Conservation (phyloP, 2,113 vertebrate genomes). For the Falco punctatus region DNA sequence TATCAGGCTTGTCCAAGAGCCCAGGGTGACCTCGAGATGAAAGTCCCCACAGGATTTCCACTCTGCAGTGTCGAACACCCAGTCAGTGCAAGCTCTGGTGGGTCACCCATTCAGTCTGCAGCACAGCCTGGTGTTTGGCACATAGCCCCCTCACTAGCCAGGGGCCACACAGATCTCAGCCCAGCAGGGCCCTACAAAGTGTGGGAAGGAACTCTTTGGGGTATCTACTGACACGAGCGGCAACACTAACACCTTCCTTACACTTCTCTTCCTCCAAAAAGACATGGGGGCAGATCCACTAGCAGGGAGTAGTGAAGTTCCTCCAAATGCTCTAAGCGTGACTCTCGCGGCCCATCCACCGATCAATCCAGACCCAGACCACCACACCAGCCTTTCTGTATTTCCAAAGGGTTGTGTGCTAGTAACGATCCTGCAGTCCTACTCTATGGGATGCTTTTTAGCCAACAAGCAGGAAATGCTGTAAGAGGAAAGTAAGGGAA, state of each 20-base stretch:
- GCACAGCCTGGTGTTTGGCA: neutral
- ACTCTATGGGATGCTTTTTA: neutral
- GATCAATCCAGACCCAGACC: neutral
- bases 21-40: neutral
- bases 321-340: neutral
- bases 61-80: fast-evolving
- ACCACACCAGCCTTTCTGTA: neutral
- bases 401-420: neutral
- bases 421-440: neutral
- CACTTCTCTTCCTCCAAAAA: neutral
- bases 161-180: neutral
- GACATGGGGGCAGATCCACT: neutral
- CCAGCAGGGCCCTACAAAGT: neutral
- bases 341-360: fast-evolving
- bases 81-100: neutral
- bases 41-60: neutral
- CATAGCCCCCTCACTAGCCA: neutral
- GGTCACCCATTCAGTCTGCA: neutral
- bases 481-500: neutral
- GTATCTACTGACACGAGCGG: neutral
- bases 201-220: neutral
- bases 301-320: neutral
- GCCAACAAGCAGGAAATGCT: neutral
- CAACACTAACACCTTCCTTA: neutral
- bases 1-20: neutral